Conservation (phyloP, 2,888 invertebrate genomes). For the Acleris sparsana region DNA sequence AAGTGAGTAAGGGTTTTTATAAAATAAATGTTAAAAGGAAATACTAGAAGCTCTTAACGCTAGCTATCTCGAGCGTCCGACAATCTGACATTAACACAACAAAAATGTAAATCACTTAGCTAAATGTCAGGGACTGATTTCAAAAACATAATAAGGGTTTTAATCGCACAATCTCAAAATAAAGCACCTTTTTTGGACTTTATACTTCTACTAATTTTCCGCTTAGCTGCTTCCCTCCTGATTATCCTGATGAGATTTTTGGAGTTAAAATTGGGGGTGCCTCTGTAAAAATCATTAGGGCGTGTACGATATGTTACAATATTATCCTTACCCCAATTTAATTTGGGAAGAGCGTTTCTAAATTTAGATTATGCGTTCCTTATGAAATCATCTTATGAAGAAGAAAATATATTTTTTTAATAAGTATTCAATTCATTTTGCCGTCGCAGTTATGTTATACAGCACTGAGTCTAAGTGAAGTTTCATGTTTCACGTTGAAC, state of each 20-base stretch:
- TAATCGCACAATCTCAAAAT: conserved; percentile 15
- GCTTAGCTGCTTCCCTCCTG: conserved; percentile 19
- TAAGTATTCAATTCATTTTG: too few relatives aligned
- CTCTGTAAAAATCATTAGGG: conserved; percentile 21
- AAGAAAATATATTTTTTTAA: too few relatives aligned
- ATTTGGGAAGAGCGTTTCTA: not conserved
- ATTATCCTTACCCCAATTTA: not conserved
- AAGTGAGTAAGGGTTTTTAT: not conserved
- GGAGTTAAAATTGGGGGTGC: conserved; percentile 13
- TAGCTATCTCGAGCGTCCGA: not conserved
- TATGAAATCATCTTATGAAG: too few relatives aligned
- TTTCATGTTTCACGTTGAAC: not conserved
- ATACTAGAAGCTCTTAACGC: conserved; percentile 11
- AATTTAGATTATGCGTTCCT: too few relatives aligned
- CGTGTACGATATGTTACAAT: conserved; percentile 17
- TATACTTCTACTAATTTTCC: conserved; percentile 28
- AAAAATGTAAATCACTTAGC: conserved; percentile 10
- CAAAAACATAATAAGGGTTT: conserved; percentile 2
- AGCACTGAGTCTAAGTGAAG: not conserved
- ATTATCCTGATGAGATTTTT: conserved; percentile 32
- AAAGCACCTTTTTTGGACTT: conserved; percentile 30
- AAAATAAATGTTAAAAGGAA: conserved; percentile 6
- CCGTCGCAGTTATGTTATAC: not conserved
- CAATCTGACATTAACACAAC: conserved; percentile 13
- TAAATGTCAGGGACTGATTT: conserved; percentile 3